Base-by-base conservation (phyloP, 2,888 invertebrate genomes). In the Rhamnusium bicolor region DNA sequence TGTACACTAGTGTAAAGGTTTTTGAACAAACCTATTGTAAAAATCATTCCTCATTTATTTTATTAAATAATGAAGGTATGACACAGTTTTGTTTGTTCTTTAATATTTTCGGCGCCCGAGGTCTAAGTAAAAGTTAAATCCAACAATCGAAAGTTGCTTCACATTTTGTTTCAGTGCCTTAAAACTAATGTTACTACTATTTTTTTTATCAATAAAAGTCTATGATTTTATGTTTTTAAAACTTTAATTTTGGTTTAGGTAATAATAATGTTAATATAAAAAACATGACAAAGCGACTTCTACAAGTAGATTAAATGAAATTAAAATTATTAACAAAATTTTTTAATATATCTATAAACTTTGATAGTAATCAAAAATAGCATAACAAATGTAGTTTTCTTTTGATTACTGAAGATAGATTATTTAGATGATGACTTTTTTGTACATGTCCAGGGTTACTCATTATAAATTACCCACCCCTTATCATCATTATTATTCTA, bases 41-140 rank as follows among this genome's bases (percentile, higher is more conserved):
- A 19, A 47, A n/a, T 21, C 24, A 62, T 47, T 47, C 62, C 46
- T 62, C 56, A 60, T 14, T 58, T 27, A 8, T 62, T 47, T 14
- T 63, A 24, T 32, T 12, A 40, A 40, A 16, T 16, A 32, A 63
- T 54, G 49, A 51, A 66, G n/a, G 24, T 54, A 24, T 70, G 66
- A 67, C 71, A 71, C 29, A 67, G 67, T 71, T 62, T 40, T 16
- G 12, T 14, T 16, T 32, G 65, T 32, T 65, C 12, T 65, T 18
- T 53, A 18, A 24, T n/a, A 62, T 32, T 21, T 24, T 49, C 54
- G 51, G 60, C 63, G 75, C 78, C 67, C 14, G n/a, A 56, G 58
- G 78, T 70, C 51, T 74, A 78, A 78, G 78, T 78, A 78, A 78
- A 77, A 78, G 78, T 78, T 78, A 72, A 70, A 74, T 73, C 68